phyloP scores from a whole-genome alignment of 1,140 invertebrate genomes.

The Halyomorpha halys region DNA sequence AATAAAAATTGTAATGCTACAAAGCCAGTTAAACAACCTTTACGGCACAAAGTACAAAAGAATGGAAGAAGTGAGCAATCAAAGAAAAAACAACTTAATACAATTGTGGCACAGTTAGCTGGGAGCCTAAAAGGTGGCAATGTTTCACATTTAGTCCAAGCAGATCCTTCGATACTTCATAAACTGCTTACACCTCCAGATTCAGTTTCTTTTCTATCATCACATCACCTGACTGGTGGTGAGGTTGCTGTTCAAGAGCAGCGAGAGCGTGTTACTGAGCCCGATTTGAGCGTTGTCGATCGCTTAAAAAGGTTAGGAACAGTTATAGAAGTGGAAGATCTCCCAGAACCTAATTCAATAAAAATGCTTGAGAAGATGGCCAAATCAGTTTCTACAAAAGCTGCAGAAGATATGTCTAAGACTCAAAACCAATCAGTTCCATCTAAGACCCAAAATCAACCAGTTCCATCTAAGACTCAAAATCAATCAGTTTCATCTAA shows the following conservation, averaged over 20 bases:
- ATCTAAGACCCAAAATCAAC: no score
- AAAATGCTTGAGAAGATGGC: constrained; percentile 22
- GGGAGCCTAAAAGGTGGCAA: not conserved
- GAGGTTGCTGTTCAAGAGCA: not conserved
- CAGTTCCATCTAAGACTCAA: no score
- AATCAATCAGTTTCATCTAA: no score
- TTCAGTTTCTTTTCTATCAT: constrained; percentile 10
- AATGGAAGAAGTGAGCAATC: not conserved
- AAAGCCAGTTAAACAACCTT: not conserved
- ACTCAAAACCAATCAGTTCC: not conserved
- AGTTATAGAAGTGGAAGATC: constrained; percentile 29
- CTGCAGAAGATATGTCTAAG: not conserved
- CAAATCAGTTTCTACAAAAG: not conserved
- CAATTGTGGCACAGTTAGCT: constrained; percentile 1
- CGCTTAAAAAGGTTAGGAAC: constrained; percentile 31
- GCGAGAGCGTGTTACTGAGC: not conserved
- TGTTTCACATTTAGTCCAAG: not conserved
- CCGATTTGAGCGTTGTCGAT: constrained; percentile 26
- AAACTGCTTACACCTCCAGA: not conserved
- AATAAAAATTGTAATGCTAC: not conserved
- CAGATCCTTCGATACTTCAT: not conserved
- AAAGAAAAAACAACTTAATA: constrained; percentile 4
- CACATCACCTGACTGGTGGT: not conserved
- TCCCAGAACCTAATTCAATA: constrained; percentile 4
- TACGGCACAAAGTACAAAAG: not conserved